A percentile compares a stretch with the other conserved stretches of the same genome.
These are phyloP conservation scores for Sciaenops ocellatus DNA, from an alignment of 2,797 vertebrate species.

Conservation along the genomic window DNA sequence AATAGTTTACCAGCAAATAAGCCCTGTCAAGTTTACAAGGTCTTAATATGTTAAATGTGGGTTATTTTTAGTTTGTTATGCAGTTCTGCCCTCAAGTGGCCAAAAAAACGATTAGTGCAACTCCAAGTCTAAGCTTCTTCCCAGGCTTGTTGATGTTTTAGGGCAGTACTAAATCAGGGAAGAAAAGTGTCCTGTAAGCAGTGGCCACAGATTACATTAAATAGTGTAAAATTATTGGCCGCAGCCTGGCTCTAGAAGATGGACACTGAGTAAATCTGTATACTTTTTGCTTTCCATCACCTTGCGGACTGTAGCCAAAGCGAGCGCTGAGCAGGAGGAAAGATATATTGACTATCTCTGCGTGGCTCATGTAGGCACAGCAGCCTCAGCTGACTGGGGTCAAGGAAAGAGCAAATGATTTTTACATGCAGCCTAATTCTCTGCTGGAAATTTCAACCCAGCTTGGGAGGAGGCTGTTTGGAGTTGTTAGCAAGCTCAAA, in stretches of 20 bases:
- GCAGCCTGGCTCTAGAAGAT: not conserved
- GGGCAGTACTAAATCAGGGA: not conserved
- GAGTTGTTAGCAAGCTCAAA: not conserved
- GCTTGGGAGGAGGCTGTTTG: slow-evolving; percentile 1
- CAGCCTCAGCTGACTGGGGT: slow-evolving; percentile 41
- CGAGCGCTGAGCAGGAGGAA: not conserved
- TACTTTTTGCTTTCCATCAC: slow-evolving; percentile 2
- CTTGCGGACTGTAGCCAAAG: slow-evolving; percentile 4
- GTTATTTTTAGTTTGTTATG: not conserved
- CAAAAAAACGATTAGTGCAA: not conserved
- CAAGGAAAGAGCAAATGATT: slow-evolving; percentile 49
- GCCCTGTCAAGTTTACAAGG: not conserved
- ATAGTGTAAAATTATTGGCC: not conserved
- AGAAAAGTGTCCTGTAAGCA: not conserved
- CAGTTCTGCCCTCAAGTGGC: not conserved
- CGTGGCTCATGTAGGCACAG: slow-evolving; percentile 39
- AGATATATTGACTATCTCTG: slow-evolving; percentile 41
- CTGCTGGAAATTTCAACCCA: slow-evolving; percentile 24
- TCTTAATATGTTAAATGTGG: not conserved
- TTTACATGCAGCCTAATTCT: slow-evolving; percentile 19
- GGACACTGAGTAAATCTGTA: not conserved
- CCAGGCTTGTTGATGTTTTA: not conserved
- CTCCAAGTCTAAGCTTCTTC: not conserved
- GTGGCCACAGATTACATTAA: not conserved
- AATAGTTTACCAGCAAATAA: not conserved